Percentiles rank a stretch among this genome's conserved stretches.
Conservation (phyloP, 2,888 invertebrate species). For the Yponomeuta evonymella region DNA sequence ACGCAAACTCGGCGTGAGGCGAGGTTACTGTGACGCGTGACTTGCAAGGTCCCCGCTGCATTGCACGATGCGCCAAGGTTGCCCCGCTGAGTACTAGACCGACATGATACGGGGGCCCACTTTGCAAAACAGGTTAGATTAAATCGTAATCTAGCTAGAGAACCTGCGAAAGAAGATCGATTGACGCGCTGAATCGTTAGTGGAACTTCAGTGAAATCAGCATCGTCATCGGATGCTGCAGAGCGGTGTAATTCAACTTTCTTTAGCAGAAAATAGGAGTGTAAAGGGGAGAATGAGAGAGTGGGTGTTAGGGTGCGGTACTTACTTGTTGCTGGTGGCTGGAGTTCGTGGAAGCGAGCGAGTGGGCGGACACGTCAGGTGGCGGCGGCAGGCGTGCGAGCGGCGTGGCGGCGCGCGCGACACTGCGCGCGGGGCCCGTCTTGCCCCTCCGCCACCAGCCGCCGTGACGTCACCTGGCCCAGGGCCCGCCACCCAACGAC, state of each 20-base stretch:
- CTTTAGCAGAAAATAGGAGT: background rate
- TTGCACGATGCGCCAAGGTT: slow-evolving; percentile 77
- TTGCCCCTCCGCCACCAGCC: slow-evolving; percentile 68
- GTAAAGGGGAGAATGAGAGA: background rate
- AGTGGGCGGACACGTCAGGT: slow-evolving; percentile 5
- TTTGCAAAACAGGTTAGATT: slow-evolving; percentile 2
- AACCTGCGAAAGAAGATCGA: background rate
- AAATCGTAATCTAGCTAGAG: background rate
- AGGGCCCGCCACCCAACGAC: slow-evolving; percentile 60
- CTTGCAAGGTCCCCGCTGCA: slow-evolving; percentile 76
- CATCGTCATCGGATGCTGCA: slow-evolving; percentile 9
- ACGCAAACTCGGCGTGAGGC: slow-evolving; percentile 67
- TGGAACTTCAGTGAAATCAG: slow-evolving; percentile 13
- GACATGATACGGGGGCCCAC: slow-evolving; percentile 43
- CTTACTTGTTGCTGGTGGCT: background rate
- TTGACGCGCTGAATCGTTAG: background rate
- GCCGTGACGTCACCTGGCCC: slow-evolving; percentile 74
- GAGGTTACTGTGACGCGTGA: slow-evolving; percentile 76
- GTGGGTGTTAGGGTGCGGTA: background rate
- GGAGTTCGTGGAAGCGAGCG: background rate
- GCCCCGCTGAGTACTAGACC: slow-evolving; percentile 48
- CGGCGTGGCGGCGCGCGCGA: slow-evolving; percentile 72
- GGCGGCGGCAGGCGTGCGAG: slow-evolving; percentile 44
- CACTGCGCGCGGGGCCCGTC: slow-evolving; percentile 75
- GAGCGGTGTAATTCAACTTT: background rate